Evolutionary conservation across 2,797 vertebrate genomes (phyloP).

Genomic region (Gorsachius magnificus): DNA sequence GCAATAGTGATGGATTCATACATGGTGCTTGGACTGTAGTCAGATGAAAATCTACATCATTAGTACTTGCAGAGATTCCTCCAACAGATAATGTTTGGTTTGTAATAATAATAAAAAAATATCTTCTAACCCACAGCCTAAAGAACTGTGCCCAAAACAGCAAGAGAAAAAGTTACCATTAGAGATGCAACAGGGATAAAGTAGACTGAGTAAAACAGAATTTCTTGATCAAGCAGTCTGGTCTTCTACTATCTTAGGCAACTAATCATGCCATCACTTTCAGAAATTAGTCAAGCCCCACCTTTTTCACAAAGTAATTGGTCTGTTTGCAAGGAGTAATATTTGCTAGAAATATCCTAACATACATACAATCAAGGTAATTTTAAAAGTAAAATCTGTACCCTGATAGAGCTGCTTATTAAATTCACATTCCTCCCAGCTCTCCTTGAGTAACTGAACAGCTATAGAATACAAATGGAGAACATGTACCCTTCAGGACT

Average conservation of each 20-base stretch:
- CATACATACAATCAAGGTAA: neutral
- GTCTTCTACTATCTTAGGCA: neutral
- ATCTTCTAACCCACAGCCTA: neutral
- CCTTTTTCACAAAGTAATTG: neutral
- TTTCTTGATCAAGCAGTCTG: neutral
- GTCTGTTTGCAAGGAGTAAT: neutral
- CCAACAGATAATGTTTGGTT: neutral
- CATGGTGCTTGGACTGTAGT: accelerated
- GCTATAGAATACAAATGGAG: neutral
- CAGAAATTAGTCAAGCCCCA: neutral
- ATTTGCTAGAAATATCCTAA: neutral
- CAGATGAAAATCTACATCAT: neutral
- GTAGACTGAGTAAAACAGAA: neutral
- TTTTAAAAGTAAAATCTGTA: neutral
- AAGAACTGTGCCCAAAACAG: neutral
- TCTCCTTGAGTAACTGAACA: neutral
- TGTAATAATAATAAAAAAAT: neutral
- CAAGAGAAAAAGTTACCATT: neutral
- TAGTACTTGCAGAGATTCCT: neutral
- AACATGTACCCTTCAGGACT: neutral
- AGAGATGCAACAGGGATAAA: neutral
- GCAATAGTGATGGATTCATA: neutral
- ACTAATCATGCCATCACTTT: neutral
- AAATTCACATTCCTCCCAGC: neutral
- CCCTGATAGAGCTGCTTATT: neutral